Base-by-base conservation (phyloP, 2,113 vertebrate genomes). In the Vanacampus margaritifer region DNA sequence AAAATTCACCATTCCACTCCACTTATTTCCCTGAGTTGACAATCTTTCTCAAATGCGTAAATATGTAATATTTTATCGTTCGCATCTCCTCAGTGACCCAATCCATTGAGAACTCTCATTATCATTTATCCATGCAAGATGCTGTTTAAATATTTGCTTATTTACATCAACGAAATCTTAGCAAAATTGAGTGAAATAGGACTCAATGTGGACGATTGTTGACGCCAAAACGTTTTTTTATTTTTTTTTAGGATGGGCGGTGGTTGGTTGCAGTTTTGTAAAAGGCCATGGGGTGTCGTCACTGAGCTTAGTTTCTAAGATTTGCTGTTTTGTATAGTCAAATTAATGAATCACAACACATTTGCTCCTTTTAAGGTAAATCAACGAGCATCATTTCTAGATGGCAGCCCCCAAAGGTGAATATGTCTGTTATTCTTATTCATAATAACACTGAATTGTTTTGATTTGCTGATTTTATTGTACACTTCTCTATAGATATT, bases 401-500 rank as follows among this genome's bases (percentile, higher is more conserved):
- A 93, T 93, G 92, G 89, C 91, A 39, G 36, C 85, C 6, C 21
- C 81, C 46, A 74, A 80, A 73, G 90, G 91, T 91, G 57, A 87
- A 3, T 5, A 11, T 21, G 2, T 53, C 0, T 12, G 28, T 24
- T 10, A 28, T 48, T 61, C 41, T 58, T 0, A 13, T 11, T 5
- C 1, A 19, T 50, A 17, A 14, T 51, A 5, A 1, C 19, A 69
- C 0, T 2, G 13, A 1, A 67, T 41, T 39, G 1, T 1, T 17
- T 17, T n/a, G 17, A 6, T 17, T 32, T 48, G 11, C 8, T 50
- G 19, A 50, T 32, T 32, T 14, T 17, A 36, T 14, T 19, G 51
- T 19, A 51, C 24, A 24, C 9, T 14, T 8, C 8, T 68, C 5
- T 57, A 12, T 51, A 99, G 97, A 96, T 63, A 95, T 99, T 68